Percentiles rank a stretch among this genome's conserved stretches.
phyloP scores from a whole-genome alignment of 1,140 invertebrate species.

The Bombus turneri region DNA sequence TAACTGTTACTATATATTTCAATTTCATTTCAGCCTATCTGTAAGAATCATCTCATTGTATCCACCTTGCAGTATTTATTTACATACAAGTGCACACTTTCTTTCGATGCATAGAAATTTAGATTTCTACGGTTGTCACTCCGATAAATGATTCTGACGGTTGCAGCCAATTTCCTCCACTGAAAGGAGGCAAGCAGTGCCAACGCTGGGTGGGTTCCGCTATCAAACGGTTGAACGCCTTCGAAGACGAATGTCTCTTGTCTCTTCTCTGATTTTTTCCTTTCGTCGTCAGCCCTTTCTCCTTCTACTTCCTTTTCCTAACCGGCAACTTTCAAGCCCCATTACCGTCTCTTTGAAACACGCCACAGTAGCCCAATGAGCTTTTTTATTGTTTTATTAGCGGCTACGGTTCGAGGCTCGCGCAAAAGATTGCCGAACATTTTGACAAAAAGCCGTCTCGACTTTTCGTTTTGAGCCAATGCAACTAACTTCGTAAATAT shows the following conservation, averaged over 20 bases:
- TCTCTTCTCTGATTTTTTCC: slow-evolving; percentile 48
- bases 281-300: slow-evolving; percentile 1
- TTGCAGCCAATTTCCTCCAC: slow-evolving; percentile 60
- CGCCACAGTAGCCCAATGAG: slow-evolving; percentile 50
- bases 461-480: slow-evolving; percentile 29
- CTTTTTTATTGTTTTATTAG: slow-evolving; percentile 71
- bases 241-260: slow-evolving; percentile 71
- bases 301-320: slow-evolving; percentile 53
- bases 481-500: slow-evolving; percentile 6
- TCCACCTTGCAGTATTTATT: neutral
- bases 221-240: slow-evolving; percentile 76
- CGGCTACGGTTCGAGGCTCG: slow-evolving; percentile 35
- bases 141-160: slow-evolving; percentile 23
- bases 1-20: neutral
- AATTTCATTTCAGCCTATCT: neutral
- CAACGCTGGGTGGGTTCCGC: slow-evolving; percentile 56
- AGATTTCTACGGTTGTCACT: slow-evolving; percentile 20
- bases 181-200: slow-evolving; percentile 20
- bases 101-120: neutral
- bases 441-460: slow-evolving; percentile 55
- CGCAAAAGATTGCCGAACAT: slow-evolving; percentile 54
- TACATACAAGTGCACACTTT: neutral
- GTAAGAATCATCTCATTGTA: neutral
- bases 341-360: slow-evolving; percentile 73
- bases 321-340: slow-evolving; percentile 70